These are phyloP conservation scores for Glandiceps talaboti DNA, from an alignment of 53 echinoderm and acorn worm genomes.

Conservation along the genomic window DNA sequence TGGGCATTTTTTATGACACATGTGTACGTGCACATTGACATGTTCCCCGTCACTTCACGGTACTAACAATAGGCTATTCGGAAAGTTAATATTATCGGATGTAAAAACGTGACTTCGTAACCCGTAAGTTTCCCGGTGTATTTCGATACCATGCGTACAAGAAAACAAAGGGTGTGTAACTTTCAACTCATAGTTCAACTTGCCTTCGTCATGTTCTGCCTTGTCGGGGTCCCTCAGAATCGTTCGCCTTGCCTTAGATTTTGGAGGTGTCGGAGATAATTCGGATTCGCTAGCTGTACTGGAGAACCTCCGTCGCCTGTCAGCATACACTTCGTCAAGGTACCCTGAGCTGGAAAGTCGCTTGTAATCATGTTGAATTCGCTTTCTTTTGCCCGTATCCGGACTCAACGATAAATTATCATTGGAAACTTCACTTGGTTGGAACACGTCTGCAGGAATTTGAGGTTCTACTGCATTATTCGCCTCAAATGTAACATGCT, in stretches of 20 bases:
- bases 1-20: too few relatives aligned
- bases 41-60: too few relatives aligned
- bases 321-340: slow-evolving; percentile 76
- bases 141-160: background rate
- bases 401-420: slow-evolving; percentile 37
- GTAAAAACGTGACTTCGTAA: background rate
- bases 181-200: background rate
- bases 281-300: slow-evolving; percentile 70
- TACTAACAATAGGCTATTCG: too few relatives aligned
- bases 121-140: background rate
- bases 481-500: background rate
- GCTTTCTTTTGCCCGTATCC: slow-evolving; percentile 68
- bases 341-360: slow-evolving; percentile 94
- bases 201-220: background rate
- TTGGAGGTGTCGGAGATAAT: slow-evolving; percentile 59
- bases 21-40: too few relatives aligned
- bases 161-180: background rate
- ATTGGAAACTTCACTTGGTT: background rate
- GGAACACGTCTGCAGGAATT: background rate
- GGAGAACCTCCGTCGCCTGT: slow-evolving; percentile 78
- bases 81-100: too few relatives aligned
- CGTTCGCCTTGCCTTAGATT: slow-evolving; percentile 20
- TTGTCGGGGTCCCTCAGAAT: slow-evolving; percentile 20
- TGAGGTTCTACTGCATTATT: background rate
- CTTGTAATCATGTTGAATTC: slow-evolving; percentile 88